Evolutionary conservation across 1,140 invertebrate genomes (phyloP), one percentile per base, ranked within the genome.

Genomic region (Melanaphis sacchari): DNA sequence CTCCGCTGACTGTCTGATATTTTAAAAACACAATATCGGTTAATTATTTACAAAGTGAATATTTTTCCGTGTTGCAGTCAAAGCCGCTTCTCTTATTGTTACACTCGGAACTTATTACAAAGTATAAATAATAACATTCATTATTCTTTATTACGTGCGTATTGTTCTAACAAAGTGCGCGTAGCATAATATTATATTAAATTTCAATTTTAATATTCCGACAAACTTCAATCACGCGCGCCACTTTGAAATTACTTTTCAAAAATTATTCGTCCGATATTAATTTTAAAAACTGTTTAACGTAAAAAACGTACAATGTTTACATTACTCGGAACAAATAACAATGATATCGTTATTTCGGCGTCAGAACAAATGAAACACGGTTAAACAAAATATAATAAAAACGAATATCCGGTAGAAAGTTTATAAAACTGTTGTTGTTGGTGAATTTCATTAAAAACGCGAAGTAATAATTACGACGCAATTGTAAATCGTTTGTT

Each of bases 141-240:
- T 76, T 76, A 76, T 43, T 87, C 84, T 87, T 87, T 43, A 87
- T 87, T 87, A 87, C 84, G 41, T 11, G 84, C 41, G 84, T 87
- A 87, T 87, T 87, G 84, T 87, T 87, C 84, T 43, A 31, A 43
- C 22, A 87, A 87, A 87, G 40, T 31, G 41, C 41, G 84, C 26
- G 84, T 18, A 31, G 41, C 40, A 87, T 87, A 43, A 87, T 87
- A 43, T 43, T 43, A 41, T 87, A 43, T 43, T 76, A 76, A 87
- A 43, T 87, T 87, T 87, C 38, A 87, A 87, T 87, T 87, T 87
- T 87, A 43, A 87, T 87, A 87, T 87, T 87, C 40, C 26, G 40
- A 31, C 40, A 43, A 87, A 87, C 84, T 87, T 87, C 40, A 87
- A 43, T 87, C 40, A 76, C 59, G 59, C 6, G 59, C 59, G 59